A percentile compares a stretch with the other conserved stretches of the same genome.
phyloP scores from a whole-genome alignment of 2,797 vertebrate genomes.

The Graptemys geographica region DNA sequence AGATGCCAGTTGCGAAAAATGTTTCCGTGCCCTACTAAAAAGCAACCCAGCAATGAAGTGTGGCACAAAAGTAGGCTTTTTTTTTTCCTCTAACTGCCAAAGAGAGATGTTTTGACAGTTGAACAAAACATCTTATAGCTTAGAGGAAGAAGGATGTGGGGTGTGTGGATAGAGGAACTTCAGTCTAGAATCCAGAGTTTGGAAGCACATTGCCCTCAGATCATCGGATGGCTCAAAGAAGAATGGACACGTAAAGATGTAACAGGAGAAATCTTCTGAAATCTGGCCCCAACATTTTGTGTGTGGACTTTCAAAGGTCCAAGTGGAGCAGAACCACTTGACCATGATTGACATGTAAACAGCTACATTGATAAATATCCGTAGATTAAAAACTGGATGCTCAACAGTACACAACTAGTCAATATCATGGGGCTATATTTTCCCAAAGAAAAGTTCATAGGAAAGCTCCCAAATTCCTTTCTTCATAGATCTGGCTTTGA shows the following conservation, averaged over 20 bases:
- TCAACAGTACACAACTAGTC: background rate
- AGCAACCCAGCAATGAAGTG: background rate
- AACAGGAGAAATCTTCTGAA: background rate
- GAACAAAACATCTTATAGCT: background rate
- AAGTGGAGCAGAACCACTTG: background rate
- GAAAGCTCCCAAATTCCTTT: background rate
- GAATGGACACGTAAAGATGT: fast-evolving
- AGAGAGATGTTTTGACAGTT: background rate
- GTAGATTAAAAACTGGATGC: background rate
- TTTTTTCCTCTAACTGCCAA: background rate
- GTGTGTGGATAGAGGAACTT: background rate
- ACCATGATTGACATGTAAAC: background rate
- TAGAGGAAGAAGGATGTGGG: background rate
- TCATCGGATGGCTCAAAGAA: background rate
- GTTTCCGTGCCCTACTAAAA: conserved; percentile 9
- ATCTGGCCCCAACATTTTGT: background rate
- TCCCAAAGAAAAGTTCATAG: background rate
- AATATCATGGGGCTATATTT: background rate
- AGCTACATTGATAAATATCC: background rate
- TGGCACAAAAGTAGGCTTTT: background rate
- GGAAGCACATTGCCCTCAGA: background rate
- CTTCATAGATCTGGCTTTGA: background rate
- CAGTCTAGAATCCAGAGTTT: background rate
- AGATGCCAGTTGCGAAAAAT: background rate
- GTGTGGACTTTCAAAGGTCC: background rate